Percentiles rank a stretch among this genome's conserved stretches.
These are phyloP conservation scores for Tragelaphus buxtoni DNA, from an alignment of 2,113 vertebrate genomes.

Conservation along the genomic window DNA sequence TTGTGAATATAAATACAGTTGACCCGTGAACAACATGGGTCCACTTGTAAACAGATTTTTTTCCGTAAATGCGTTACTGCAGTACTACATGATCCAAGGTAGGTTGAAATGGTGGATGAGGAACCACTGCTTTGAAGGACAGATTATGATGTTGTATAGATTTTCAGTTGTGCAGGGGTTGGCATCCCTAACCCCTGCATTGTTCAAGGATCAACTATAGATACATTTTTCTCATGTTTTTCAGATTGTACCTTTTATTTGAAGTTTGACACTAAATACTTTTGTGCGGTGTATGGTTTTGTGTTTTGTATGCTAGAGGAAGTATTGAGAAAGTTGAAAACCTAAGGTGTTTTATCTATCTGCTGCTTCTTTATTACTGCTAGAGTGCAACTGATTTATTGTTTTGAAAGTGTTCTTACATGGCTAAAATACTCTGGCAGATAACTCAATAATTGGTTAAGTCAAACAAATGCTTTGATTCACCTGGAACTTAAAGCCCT, in stretches of 20 bases:
- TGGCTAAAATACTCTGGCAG: slow-evolving; percentile 20
- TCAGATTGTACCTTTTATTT: slow-evolving; percentile 26
- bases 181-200: background rate
- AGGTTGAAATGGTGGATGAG: background rate
- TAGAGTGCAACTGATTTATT: slow-evolving; percentile 18
- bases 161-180: background rate
- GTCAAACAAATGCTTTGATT: slow-evolving; percentile 55
- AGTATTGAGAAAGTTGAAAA: background rate
- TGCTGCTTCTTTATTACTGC: slow-evolving; percentile 11
- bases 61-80: background rate
- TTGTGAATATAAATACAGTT: background rate
- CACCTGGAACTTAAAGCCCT: slow-evolving; percentile 25
- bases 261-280: slow-evolving; percentile 20
- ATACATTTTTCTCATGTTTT: slow-evolving; percentile 30
- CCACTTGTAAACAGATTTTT: background rate
- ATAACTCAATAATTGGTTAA: slow-evolving; percentile 42
- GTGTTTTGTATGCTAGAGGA: background rate
- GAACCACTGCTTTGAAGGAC: background rate
- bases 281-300: background rate
- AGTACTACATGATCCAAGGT: background rate
- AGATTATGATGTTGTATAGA: background rate
- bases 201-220: background rate
- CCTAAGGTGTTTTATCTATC: background rate
- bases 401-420: slow-evolving; percentile 29
- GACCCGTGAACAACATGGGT: background rate